A percentile compares a stretch with the other conserved stretches of the same genome.
Conservation (phyloP, 2,113 vertebrate genomes). For the Calidris pugnax region DNA sequence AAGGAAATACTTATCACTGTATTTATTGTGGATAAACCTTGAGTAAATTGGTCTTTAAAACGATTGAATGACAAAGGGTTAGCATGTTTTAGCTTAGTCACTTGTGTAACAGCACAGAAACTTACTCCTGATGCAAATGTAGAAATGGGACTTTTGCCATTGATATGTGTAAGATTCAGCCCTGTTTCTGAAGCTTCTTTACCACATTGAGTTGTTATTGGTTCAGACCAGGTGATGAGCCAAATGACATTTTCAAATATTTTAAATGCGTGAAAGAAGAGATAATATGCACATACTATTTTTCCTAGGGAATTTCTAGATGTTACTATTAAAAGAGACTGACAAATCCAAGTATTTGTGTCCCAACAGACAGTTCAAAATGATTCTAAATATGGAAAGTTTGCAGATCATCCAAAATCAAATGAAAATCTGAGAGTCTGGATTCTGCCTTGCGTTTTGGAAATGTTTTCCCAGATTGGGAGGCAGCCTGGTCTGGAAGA, state of each 20-base stretch:
- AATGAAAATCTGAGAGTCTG: slow-evolving; percentile 65
- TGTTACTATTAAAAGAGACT: slow-evolving; percentile 68
- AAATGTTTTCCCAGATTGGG: slow-evolving; percentile 60
- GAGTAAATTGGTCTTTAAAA: slow-evolving; percentile 30
- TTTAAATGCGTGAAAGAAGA: slow-evolving; percentile 56
- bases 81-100: slow-evolving; percentile 41
- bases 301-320: slow-evolving; percentile 61
- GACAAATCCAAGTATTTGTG: slow-evolving; percentile 62
- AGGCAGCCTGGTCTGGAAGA: slow-evolving; percentile 21
- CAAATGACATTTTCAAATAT: slow-evolving; percentile 41
- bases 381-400: slow-evolving; percentile 65
- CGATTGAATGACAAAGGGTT: slow-evolving; percentile 39
- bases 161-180: not conserved
- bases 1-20: slow-evolving; percentile 37
- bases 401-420: slow-evolving; percentile 63
- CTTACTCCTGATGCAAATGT: slow-evolving; percentile 18
- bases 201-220: slow-evolving; percentile 31
- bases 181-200: not conserved
- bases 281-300: slow-evolving; percentile 48
- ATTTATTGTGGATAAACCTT: slow-evolving; percentile 48
- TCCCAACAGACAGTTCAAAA: slow-evolving; percentile 65
- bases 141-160: not conserved
- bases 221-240: slow-evolving; percentile 55
- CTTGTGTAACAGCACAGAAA: slow-evolving; percentile 22
- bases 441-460: slow-evolving; percentile 57